phyloP scores from a whole-genome alignment of 2,888 invertebrate genomes.

The Tenthredo notha region DNA sequence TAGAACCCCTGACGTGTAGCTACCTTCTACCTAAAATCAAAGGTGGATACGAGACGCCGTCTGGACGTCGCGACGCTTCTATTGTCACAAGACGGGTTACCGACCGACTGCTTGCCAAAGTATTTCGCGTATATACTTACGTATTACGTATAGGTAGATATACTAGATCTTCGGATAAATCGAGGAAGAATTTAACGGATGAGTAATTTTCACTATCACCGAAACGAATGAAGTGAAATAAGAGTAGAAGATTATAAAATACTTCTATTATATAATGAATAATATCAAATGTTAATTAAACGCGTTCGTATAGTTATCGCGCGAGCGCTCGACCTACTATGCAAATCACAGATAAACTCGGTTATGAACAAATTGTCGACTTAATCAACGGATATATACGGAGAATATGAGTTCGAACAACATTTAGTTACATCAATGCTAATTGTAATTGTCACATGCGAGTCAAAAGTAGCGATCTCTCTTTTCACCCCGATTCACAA shows the following conservation, averaged over 20 bases:
- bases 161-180: neutral
- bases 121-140: neutral
- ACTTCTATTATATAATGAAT: neutral
- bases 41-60: constrained; percentile 1
- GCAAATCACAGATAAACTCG: constrained; percentile 3
- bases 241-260: neutral
- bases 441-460: neutral
- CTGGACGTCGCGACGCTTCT: constrained; percentile 22
- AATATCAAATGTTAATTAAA: constrained; percentile 3
- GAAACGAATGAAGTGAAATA: neutral
- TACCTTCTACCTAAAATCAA: neutral
- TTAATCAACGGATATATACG: neutral
- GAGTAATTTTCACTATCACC: neutral
- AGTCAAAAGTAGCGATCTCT: neutral
- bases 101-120: constrained; percentile 21
- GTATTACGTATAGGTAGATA: neutral
- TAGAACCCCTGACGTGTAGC: neutral
- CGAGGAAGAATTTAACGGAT: neutral
- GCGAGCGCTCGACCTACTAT: neutral
- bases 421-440: neutral
- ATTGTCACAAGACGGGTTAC: constrained; percentile 4
- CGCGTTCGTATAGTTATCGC: neutral
- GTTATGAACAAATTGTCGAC: neutral
- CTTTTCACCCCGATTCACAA: neutral
- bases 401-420: neutral